Evolutionary conservation across 1,140 invertebrate genomes (phyloP).

Genomic region (Aradophagus sp.): DNA sequence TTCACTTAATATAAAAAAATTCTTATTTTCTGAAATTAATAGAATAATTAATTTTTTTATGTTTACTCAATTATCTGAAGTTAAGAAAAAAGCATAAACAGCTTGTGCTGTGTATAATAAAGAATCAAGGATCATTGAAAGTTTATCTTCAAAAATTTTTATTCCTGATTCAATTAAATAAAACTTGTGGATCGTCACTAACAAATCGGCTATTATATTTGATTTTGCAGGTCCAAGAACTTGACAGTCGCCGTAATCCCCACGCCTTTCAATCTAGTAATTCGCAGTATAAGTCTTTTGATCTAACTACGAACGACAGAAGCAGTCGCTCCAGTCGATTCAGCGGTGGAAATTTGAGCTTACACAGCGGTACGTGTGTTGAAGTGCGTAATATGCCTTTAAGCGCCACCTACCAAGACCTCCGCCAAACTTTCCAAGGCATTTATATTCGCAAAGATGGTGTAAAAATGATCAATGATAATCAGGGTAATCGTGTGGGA

Average conservation of each 20-base stretch:
- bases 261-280: constrained; percentile 76
- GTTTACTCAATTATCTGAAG: no score
- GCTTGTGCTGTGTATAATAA: no score
- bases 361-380: constrained; percentile 77
- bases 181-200: no score
- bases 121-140: neutral
- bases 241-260: constrained; percentile 78
- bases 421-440: constrained; percentile 86
- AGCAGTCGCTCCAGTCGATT: constrained; percentile 11
- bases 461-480: constrained; percentile 89
- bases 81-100: no score
- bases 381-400: constrained; percentile 82
- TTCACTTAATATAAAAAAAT: no score
- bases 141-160: no score
- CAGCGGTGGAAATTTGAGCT: constrained; percentile 56
- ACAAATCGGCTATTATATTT: no score
- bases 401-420: constrained; percentile 83
- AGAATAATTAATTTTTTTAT: no score
- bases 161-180: no score
- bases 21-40: no score
- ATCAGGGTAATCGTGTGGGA: constrained; percentile 84
- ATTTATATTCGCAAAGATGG: constrained; percentile 87
- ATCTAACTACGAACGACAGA: constrained; percentile 19
- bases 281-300: constrained; percentile 42
- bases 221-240: constrained; percentile 70